Base-by-base conservation (phyloP, 2,888 invertebrate genomes). In the Xylophagus ater region DNA sequence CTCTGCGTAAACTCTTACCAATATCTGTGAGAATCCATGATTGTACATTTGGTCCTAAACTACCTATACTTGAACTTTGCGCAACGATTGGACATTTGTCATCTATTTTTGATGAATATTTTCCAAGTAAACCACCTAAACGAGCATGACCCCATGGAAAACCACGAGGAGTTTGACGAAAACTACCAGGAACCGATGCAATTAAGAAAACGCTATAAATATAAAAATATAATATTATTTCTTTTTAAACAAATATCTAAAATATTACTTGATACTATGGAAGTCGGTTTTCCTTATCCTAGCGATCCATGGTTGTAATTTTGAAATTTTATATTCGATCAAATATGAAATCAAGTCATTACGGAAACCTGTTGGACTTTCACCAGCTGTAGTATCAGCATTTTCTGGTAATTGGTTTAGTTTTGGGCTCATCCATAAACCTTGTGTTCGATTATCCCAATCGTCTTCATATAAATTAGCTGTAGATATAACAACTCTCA, bases 401-500 rank as follows among this genome's bases (percentile, higher is more conserved):
- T 65, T 62, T 2, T 69, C 55, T 0, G 76, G 70, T 34, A 87
- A 55, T 28, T 67, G 69, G 0, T 82, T 78, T 50, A 90, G 80
- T 21, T 70, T 58, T 0, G 90, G 90, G 56, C 92, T 89, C 20
- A 94, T 71, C 94, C 94, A 94, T 8, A 93, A 63, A 76, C 92
- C 92, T 63, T 97, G 94, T 1, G 92, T 89, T 51, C 92, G 78
- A 59, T 93, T 85, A 53, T 84, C 78, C 96, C 96, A 97, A 62
- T 97, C 96, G 46, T 83, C 81, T 17, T 78, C 70, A 49, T 93
- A 84, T 4, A 96, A 68, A 67, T 97, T 97, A 0, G 94, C 90
- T 0, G 94, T 94, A 1, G 86, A 87, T 21, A 96, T 75, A 0
- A 92, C 80, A 5, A 96, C 77, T 9, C 93, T 69, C 37, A 94